Evolutionary conservation across 1,140 invertebrate species (phyloP).

Genomic region (Ostrea denselamellosa): DNA sequence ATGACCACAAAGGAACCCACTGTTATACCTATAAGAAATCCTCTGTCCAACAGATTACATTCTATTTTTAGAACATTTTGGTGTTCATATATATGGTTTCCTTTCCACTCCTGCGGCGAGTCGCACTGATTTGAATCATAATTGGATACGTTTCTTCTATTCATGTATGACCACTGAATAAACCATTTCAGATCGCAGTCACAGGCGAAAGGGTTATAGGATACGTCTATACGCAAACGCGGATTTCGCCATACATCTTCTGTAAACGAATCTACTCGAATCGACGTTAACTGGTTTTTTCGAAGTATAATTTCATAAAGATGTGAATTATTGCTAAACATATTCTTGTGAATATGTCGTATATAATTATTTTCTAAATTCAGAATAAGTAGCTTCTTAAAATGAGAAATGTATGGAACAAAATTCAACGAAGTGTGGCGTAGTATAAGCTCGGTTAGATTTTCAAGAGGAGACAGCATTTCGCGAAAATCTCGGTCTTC

Average conservation of each 20-base stretch:
- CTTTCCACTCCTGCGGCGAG: slow-evolving; percentile 7
- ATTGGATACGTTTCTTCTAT: not conserved
- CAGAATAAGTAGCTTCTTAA: not conserved
- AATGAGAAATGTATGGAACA: not conserved
- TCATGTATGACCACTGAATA: not conserved
- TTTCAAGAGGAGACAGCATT: not conserved
- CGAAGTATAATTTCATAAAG: not conserved
- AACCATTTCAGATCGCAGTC: slow-evolving; percentile 11
- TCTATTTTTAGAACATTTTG: not conserved
- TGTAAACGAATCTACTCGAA: not conserved
- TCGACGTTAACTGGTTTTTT: not conserved
- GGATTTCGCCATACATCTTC: not conserved
- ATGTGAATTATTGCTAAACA: not conserved
- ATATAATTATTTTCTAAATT: slow-evolving; percentile 6
- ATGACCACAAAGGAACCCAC: not conserved
- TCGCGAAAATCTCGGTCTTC: not conserved
- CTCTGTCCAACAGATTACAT: not conserved
- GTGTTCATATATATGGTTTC: not conserved
- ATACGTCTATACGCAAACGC: slow-evolving; percentile 17
- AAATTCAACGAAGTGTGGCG: not conserved
- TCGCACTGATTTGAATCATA: slow-evolving; percentile 25
- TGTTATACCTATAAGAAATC: not conserved
- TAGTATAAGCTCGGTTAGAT: not conserved
- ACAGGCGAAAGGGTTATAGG: slow-evolving; percentile 42
- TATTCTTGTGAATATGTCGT: not conserved